phyloP scores from a whole-genome alignment of 2,888 invertebrate genomes.

The Podabrus alpinus region DNA sequence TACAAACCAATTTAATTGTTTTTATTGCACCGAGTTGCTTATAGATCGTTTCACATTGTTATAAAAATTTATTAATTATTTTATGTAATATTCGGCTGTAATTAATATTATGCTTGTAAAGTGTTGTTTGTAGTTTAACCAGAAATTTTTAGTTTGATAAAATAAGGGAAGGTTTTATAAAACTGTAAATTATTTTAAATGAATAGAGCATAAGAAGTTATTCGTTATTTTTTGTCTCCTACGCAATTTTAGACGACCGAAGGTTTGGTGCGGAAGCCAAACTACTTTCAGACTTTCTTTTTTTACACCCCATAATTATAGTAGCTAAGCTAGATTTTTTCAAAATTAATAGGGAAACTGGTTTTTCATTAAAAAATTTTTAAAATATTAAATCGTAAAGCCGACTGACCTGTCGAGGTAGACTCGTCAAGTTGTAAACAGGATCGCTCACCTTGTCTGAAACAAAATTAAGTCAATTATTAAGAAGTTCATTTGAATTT shows the following conservation, averaged over 20 bases:
- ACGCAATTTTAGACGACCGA: not conserved
- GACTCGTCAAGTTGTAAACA: no score
- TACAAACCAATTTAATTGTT: slow-evolving; percentile 91
- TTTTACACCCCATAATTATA: no score
- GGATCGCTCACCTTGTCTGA: no score
- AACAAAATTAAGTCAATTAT: no score
- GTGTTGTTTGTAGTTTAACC: not conserved
- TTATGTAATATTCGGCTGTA: not conserved
- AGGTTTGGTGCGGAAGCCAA: no score
- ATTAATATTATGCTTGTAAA: not conserved
- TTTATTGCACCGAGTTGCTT: slow-evolving; percentile 8
- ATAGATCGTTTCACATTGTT: not conserved
- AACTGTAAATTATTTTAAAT: not conserved
- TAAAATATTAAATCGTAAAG: no score
- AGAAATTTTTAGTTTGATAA: not conserved
- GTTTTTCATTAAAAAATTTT: no score
- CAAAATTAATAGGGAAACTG: no score
- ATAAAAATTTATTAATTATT: not conserved
- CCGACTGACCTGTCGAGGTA: no score
- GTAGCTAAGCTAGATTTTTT: no score
- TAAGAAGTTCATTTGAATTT: no score
- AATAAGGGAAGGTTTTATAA: not conserved
- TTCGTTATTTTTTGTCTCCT: not conserved
- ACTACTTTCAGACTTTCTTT: no score
- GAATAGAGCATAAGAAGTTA: not conserved